Base-by-base conservation (phyloP, 2,797 vertebrate genomes). In the Eulemur mongoz region DNA sequence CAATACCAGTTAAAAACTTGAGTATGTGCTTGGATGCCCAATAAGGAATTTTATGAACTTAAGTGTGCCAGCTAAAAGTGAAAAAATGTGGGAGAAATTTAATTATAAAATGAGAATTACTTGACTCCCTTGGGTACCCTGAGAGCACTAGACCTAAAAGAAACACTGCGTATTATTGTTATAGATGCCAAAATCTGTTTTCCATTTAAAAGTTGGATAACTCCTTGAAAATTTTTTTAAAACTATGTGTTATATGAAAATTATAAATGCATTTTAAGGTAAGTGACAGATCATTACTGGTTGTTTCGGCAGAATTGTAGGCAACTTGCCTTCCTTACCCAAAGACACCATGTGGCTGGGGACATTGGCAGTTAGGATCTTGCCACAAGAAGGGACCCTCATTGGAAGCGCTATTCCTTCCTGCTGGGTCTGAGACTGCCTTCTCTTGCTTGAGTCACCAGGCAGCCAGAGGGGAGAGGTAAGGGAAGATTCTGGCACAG, bases 41-140 rank as follows among this genome's bases (percentile, higher is more conserved):
- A 17, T 38, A 89, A 81, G 8, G 14, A 89, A 91, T 88, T 87
- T 35, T 75, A 5, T 30, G 52, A 95, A 96, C 11, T 63, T 90
- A 48, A 76, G n/a, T 27, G 17, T 76, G 30, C 30, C 10, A 40
- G 23, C 15, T 91, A 35, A 80, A 95, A 88, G 38, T 30, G 6
- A n/a, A 35, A 84, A 82, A 69, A 70, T 25, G 20, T 84, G 23
- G 27, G 57, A 40, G 3, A 80, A 2, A 81, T 48, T 83, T 79
- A 57, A 61, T 50, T 75, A 70, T 75, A 40, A 79, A 94, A 89
- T 35, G 9, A 75, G 2, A 86, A 70, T 59, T 84, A n/a, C 73
- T 43, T 82, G 63, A 69, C 14, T 38, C 14, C 25, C 6, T 52
- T 91, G 35, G 25, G 7, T 2, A 81, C 5, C 1, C 15, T 8